Conservation (phyloP, 2,888 invertebrate species). For the Halocaridina rubra region DNA sequence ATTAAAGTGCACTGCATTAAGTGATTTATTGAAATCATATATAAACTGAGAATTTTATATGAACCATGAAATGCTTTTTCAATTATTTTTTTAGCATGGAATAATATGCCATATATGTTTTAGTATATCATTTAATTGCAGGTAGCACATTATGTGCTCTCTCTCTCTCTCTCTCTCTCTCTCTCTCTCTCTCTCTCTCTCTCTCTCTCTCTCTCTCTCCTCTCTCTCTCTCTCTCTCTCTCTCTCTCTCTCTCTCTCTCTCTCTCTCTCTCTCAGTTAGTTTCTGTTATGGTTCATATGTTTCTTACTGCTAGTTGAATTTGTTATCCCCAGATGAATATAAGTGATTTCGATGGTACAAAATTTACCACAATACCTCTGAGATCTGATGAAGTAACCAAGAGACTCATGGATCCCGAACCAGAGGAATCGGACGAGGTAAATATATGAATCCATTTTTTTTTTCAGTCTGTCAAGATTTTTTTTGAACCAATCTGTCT, state of each 20-base stretch:
- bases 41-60: too few relatives aligned
- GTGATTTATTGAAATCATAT: too few relatives aligned
- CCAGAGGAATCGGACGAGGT: slow-evolving; percentile 54
- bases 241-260: background rate
- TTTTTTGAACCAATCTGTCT: too few relatives aligned
- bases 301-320: background rate
- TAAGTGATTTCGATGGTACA: slow-evolving; percentile 24
- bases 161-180: background rate
- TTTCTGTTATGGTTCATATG: too few relatives aligned
- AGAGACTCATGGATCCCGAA: slow-evolving; percentile 17
- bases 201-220: background rate
- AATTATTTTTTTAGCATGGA: too few relatives aligned
- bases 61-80: too few relatives aligned
- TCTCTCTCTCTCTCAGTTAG: background rate
- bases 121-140: too few relatives aligned
- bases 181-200: background rate
- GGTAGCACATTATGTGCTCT: too few relatives aligned
- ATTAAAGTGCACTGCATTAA: too few relatives aligned
- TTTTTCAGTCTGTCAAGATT: background rate
- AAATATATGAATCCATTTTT: background rate
- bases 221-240: background rate
- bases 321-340: slow-evolving; percentile 1
- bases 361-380: slow-evolving; percentile 46
- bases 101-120: too few relatives aligned
- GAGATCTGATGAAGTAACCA: slow-evolving; percentile 31